Percentiles rank a stretch among this genome's conserved stretches.
Conservation (phyloP, 2,113 vertebrate species). For the Pachyramphus minor region DNA sequence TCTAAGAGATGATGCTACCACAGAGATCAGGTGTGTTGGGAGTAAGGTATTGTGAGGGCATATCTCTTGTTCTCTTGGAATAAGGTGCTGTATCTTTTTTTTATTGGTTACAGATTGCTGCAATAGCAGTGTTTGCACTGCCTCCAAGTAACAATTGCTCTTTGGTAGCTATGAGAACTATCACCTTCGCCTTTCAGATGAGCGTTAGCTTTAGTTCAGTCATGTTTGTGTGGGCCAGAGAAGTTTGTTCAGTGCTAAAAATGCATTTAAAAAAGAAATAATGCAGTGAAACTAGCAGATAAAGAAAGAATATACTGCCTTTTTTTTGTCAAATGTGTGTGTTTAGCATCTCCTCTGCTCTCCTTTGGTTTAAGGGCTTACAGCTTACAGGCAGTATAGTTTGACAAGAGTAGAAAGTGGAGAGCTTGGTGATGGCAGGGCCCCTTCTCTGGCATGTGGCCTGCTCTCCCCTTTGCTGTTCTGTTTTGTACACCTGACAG, state of each 20-base stretch:
- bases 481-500: background rate
- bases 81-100: background rate
- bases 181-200: background rate
- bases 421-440: background rate
- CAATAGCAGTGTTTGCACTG: background rate
- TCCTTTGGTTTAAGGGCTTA: background rate
- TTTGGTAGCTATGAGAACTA: background rate
- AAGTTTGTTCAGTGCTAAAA: background rate
- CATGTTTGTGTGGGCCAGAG: background rate
- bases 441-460: background rate
- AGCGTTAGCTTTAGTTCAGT: background rate
- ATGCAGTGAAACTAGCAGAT: background rate
- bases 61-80: background rate
- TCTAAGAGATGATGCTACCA: background rate
- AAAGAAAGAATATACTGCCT: background rate
- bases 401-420: background rate
- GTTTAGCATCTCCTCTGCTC: background rate
- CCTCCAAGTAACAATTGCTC: background rate
- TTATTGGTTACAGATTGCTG: background rate
- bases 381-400: background rate
- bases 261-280: background rate
- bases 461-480: background rate
- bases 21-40: background rate
- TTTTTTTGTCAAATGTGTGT: background rate
- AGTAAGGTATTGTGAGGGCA: too few relatives aligned